Evolutionary conservation across 2,888 invertebrate genomes (phyloP).

Genomic region (Lithosia quadra): DNA sequence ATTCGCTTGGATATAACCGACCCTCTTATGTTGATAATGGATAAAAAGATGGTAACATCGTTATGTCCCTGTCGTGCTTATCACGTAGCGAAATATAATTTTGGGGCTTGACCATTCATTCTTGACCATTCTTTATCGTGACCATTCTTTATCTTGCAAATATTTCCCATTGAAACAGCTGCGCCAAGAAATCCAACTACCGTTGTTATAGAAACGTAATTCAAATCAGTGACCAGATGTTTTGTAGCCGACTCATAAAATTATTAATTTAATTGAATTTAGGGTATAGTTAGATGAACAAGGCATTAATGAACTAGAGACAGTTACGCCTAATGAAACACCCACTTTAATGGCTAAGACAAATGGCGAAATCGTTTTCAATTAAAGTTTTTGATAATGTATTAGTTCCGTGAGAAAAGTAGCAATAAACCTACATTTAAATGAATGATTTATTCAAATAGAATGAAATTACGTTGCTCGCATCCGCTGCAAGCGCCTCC

Average conservation of each 20-base stretch:
- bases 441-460: conserved; percentile 85
- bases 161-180: conserved; percentile 68
- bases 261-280: conserved; percentile 45
- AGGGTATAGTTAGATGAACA: conserved; percentile 60
- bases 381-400: conserved; percentile 83
- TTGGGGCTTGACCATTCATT: conserved; percentile 79
- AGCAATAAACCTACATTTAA: conserved; percentile 86
- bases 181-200: conserved; percentile 66
- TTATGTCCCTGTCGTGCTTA: conserved; percentile 76
- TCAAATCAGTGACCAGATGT: conserved; percentile 64
- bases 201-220: conserved; percentile 53
- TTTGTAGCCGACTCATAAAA: conserved; percentile 24
- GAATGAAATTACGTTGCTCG: conserved; percentile 81
- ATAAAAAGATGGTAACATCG: conserved; percentile 81
- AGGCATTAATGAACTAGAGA: conserved; percentile 62
- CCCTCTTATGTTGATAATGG: conserved; percentile 81
- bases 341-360: conserved; percentile 72
- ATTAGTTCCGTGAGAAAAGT: conserved; percentile 86
- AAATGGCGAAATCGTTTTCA: conserved; percentile 83
- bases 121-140: conserved; percentile 77
- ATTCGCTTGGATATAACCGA: conserved; percentile 78
- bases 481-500: conserved; percentile 83
- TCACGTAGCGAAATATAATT: conserved; percentile 75
- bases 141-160: conserved; percentile 76
- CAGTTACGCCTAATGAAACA: conserved; percentile 66